Conservation (phyloP, 64 coral and sea anemone species). For the Dendronephthya gigantea region DNA sequence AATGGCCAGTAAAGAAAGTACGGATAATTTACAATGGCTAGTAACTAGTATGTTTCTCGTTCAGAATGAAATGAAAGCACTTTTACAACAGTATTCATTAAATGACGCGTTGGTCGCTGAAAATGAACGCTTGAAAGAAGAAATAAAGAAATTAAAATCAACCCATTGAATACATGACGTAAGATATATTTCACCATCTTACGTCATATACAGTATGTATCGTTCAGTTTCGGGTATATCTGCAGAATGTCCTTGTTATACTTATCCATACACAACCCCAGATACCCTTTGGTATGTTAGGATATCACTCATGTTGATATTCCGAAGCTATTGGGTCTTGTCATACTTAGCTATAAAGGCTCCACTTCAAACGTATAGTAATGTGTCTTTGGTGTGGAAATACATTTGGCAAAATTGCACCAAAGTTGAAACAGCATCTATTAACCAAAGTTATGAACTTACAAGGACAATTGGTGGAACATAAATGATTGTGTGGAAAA, state of each 20-base stretch:
- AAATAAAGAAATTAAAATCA: slow-evolving; percentile 66
- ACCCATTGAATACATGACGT: slow-evolving; percentile 46
- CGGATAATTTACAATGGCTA: no score
- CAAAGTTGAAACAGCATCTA: no score
- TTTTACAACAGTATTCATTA: slow-evolving; percentile 79
- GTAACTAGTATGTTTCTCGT: neutral
- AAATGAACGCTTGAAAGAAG: slow-evolving; percentile 78
- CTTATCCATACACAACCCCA: neutral
- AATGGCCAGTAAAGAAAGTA: no score
- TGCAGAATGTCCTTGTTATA: neutral
- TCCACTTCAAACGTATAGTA: no score
- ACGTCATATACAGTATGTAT: no score
- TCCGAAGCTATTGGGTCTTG: no score
- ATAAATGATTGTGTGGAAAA: neutral
- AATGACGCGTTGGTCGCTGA: slow-evolving; percentile 79
- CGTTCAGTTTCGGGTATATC: neutral
- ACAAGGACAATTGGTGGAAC: neutral
- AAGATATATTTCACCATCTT: no score
- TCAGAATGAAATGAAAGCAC: slow-evolving; percentile 76
- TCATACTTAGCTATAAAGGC: no score
- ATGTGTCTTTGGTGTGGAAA: no score
- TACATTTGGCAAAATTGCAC: no score
- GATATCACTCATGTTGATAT: neutral
- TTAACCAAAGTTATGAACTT: no score
- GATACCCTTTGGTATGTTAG: neutral